Base-by-base conservation (phyloP, 2,888 invertebrate genomes). In the Troides aeacus region DNA sequence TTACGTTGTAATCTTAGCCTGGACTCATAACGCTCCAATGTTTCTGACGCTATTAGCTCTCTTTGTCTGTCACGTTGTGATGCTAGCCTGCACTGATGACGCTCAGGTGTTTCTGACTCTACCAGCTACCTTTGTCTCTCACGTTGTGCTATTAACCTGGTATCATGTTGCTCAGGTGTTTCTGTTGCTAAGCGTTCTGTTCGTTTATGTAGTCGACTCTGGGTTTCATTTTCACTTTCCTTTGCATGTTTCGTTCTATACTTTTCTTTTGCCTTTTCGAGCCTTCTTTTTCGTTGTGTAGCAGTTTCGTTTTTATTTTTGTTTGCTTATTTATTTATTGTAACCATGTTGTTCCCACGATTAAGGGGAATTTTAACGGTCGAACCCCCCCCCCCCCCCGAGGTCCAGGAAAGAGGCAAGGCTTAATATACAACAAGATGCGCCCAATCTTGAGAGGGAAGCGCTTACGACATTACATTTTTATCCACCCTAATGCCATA, bases 201-300 rank as follows among this genome's bases (percentile, higher is more conserved):
- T 66, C 66, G 66, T 59, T 66, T 66, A 60, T 59, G 60, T 66
- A 66, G 59, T 66, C 50, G 66, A 66, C 66, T 66, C 60, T 66
- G 61, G 61, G 61, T 61, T 21, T 21, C 21, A 21, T 21, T 21
- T 21, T 21, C 21, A 21, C 21, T 21, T 21, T 21, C 21, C 21
- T 61, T 61, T 58, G 68, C 62, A 68, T 58, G 64, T 64, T 64
- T 64, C 64, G 64, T 69, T 69, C 70, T 66, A 70, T 70, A 70
- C 70, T 70, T 70, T 70, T 21, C 66, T 66, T 70, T 70, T 70
- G 65, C 70, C 65, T 70, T 70, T 70, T 70, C 66, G 70, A 66
- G 66, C 62, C 70, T 66, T 70, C 66, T 70, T 70, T 70, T 70
- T 70, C 70, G 70, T 70, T 70, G 66, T 65, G 66, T 69, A 68